Evolutionary conservation across 1,140 invertebrate species (phyloP).

Genomic region (Papilio machaon): DNA sequence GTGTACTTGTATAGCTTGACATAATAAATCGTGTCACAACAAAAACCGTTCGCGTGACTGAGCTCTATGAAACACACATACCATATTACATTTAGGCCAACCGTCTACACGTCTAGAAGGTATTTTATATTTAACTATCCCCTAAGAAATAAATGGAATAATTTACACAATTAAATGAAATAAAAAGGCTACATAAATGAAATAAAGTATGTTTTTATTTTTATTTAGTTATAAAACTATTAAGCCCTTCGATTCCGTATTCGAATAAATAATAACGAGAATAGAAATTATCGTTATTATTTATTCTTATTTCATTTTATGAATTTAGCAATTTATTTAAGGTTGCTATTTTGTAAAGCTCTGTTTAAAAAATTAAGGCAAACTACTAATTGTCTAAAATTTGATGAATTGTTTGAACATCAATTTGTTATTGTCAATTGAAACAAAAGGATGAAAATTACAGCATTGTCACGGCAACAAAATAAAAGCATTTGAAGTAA

Average conservation of each 20-base stretch:
- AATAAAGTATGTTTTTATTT: background rate
- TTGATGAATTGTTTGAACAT: background rate
- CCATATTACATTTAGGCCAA: constrained; percentile 25
- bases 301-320: no score
- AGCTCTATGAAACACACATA: constrained; percentile 21
- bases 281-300: no score
- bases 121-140: background rate
- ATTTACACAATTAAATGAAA: background rate
- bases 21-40: constrained; percentile 33
- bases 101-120: constrained; percentile 2
- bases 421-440: background rate
- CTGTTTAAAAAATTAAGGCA: background rate
- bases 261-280: no score
- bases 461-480: background rate
- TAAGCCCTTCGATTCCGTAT: no score
- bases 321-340: background rate
- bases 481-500: constrained; percentile 39
- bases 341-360: background rate
- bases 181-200: background rate
- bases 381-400: background rate
- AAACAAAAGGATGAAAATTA: background rate
- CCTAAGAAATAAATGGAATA: background rate
- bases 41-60: constrained; percentile 32
- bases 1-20: constrained; percentile 19
- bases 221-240: background rate